Conservation (phyloP, 2,797 vertebrate species). For the Coregonus ussuriensis region DNA sequence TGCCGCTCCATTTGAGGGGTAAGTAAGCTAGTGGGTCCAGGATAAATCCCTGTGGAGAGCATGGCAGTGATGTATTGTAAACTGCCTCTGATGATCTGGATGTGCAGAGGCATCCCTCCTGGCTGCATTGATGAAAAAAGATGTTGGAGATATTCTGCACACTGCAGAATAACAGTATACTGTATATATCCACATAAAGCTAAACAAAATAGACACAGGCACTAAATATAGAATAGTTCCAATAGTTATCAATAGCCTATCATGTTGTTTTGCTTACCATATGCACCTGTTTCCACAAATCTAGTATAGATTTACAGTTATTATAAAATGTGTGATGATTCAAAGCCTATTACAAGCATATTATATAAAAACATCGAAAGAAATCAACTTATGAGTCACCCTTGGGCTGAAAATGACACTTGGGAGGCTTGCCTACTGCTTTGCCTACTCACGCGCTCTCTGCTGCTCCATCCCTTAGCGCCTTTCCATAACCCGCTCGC, state of each 20-base stretch:
- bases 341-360: background rate
- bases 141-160: background rate
- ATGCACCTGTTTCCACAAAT: background rate
- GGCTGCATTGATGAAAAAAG: background rate
- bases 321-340: background rate
- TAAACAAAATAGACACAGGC: background rate
- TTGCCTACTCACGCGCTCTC: slow-evolving; percentile 1
- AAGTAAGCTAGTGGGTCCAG: slow-evolving; percentile 1
- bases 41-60: slow-evolving; percentile 41
- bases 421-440: background rate
- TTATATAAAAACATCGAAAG: background rate
- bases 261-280: background rate
- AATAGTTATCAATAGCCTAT: background rate
- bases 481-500: slow-evolving; percentile 37
- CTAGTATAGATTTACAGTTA: background rate
- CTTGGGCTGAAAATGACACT: background rate
- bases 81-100: slow-evolving; percentile 34
- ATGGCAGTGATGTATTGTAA: slow-evolving; percentile 34
- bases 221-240: background rate
- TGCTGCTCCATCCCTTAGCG: slow-evolving; percentile 42
- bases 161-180: background rate
- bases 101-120: slow-evolving; percentile 12
- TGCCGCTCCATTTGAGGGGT: slow-evolving; percentile 26
- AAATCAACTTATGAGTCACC: background rate
- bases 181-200: background rate